A percentile compares a stretch with the other conserved stretches of the same genome.
phyloP scores from a whole-genome alignment of 2,888 invertebrate genomes.

The Lacanobia wlatinum region DNA sequence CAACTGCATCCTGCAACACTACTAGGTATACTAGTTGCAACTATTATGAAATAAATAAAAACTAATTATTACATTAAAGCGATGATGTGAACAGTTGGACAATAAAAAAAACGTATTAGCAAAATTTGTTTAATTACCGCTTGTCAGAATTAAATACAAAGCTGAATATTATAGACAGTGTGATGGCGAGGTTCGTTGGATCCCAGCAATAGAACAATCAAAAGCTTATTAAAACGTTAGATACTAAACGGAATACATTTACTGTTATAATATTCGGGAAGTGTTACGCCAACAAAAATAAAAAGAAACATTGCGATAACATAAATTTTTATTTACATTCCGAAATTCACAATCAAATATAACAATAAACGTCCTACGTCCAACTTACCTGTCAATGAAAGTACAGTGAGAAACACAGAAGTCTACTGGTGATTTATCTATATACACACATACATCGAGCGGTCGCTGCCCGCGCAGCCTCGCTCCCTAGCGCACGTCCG shows the following conservation, averaged over 20 bases:
- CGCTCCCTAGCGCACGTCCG: conserved; percentile 1
- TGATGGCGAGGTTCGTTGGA: conserved; percentile 62
- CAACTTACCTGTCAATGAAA: conserved; percentile 79
- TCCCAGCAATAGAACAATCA: conserved; percentile 64
- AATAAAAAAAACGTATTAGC: conserved; percentile 72
- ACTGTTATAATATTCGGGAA: conserved; percentile 51
- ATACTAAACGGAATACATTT: conserved; percentile 54
- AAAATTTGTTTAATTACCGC: conserved; percentile 63
- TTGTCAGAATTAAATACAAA: conserved; percentile 63
- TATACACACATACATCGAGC: conserved; percentile 75
- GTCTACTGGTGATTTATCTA: conserved; percentile 74
- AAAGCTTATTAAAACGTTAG: conserved; percentile 54
- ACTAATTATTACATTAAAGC: not conserved
- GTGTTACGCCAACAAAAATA: conserved; percentile 66
- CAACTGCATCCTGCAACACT: too few species aligned
- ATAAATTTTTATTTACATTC: conserved; percentile 90
- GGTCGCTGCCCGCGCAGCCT: conserved; percentile 36
- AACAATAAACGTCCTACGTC: conserved; percentile 82
- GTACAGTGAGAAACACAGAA: conserved; percentile 77
- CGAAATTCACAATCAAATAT: conserved; percentile 89
- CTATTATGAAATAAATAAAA: too few species aligned
- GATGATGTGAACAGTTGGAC: conserved; percentile 65
- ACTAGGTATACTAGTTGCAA: too few species aligned
- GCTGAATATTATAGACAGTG: conserved; percentile 60
- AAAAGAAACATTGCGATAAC: conserved; percentile 84